Evolutionary conservation across 2,888 invertebrate genomes (phyloP).

Genomic region (Andrena camellia): DNA sequence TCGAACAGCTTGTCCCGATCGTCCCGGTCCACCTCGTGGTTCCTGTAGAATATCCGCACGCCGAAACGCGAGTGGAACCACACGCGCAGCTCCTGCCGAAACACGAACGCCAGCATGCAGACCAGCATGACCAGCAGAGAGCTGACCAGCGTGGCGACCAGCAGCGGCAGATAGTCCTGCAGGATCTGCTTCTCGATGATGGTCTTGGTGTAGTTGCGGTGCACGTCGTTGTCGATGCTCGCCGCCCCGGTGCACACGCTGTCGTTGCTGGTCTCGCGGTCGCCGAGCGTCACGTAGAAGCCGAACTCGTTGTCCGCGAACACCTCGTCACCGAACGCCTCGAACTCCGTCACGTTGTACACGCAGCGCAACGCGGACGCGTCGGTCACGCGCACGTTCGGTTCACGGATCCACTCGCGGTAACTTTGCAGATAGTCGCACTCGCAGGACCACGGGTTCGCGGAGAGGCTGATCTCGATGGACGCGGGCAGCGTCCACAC

Average conservation of each 20-base stretch:
- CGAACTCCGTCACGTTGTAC: conserved; percentile 88
- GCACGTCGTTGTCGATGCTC: conserved; percentile 88
- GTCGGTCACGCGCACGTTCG: conserved; percentile 89
- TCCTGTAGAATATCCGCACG: conserved; percentile 90
- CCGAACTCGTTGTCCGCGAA: conserved; percentile 88
- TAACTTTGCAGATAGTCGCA: conserved; percentile 92
- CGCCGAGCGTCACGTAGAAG: conserved; percentile 82
- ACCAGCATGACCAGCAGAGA: conserved; percentile 89
- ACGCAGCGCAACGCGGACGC: conserved; percentile 89
- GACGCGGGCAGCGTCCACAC: conserved; percentile 90
- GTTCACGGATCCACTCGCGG: conserved; percentile 91
- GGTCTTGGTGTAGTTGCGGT: conserved; percentile 90
- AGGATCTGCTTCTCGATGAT: conserved; percentile 90
- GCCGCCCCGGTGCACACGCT: conserved; percentile 70
- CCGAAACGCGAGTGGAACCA: conserved; percentile 94
- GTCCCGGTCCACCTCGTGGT: conserved; percentile 89
- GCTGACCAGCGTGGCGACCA: conserved; percentile 90
- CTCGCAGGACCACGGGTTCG: conserved; percentile 94
- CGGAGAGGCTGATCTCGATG: conserved; percentile 88
- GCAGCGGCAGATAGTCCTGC: conserved; percentile 91
- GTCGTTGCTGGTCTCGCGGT: conserved; percentile 50
- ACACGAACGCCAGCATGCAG: conserved; percentile 90
- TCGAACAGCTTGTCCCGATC: conserved; percentile 95
- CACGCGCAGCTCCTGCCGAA: conserved; percentile 92
- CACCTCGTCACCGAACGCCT: conserved; percentile 86